These are phyloP conservation scores for Characodon lateralis DNA, from an alignment of 2,797 vertebrate species.

Conservation along the genomic window DNA sequence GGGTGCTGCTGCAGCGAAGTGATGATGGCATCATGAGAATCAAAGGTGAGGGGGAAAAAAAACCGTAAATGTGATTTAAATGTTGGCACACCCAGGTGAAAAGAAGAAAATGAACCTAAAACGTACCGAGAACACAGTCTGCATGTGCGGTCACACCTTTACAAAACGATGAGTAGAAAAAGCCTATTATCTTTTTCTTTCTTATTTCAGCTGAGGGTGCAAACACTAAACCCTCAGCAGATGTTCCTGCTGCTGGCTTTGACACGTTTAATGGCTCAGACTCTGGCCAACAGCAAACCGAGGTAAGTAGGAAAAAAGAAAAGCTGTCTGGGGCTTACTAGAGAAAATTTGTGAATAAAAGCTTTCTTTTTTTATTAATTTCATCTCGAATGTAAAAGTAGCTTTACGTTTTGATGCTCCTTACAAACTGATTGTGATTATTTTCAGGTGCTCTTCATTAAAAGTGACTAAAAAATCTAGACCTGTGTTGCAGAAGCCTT, in stretches of 20 bases:
- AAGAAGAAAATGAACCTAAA: conserved; percentile 1
- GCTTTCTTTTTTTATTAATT: background rate
- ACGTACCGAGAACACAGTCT: conserved; percentile 9
- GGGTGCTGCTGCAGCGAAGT: conserved; percentile 83
- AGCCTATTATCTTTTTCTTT: conserved; percentile 24
- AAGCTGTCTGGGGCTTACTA: background rate
- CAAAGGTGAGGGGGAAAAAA: conserved; percentile 76
- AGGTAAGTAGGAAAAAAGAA: conserved; percentile 57
- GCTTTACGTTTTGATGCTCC: background rate
- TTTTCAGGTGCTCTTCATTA: background rate
- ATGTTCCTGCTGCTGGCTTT: conserved; percentile 22
- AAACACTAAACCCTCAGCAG: conserved; percentile 28
- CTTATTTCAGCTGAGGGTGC: conserved; percentile 42
- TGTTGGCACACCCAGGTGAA: background rate
- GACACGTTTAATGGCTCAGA: conserved; percentile 38
- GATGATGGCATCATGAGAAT: conserved; percentile 89
- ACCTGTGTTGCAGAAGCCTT: background rate
- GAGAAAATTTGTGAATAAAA: background rate
- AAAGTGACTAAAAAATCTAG: background rate
- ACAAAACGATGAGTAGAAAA: conserved; percentile 49
- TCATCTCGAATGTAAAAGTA: background rate
- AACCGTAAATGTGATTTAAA: background rate
- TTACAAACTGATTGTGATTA: background rate
- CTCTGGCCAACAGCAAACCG: conserved; percentile 37
- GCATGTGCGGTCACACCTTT: conserved; percentile 10